Percentiles rank a stretch among this genome's conserved stretches.
Conservation (phyloP, 1,140 invertebrate genomes). For the Drosophila leontia region DNA sequence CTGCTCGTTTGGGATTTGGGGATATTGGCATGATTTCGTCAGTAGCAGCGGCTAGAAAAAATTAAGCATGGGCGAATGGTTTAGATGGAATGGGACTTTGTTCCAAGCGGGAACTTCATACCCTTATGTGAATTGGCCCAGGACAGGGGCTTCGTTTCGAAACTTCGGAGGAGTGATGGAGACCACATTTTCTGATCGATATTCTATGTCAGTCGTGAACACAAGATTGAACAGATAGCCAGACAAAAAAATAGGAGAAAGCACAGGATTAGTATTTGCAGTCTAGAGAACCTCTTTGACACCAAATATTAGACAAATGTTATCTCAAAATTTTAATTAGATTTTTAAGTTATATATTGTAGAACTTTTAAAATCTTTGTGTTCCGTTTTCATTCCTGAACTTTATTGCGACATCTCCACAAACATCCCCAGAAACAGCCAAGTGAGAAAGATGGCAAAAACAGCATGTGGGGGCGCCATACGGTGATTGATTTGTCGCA, state of each 20-base stretch:
- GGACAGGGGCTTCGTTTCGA: background rate
- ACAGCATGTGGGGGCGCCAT: background rate
- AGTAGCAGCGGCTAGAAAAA: slow-evolving; percentile 56
- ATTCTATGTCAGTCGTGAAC: background rate
- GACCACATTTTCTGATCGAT: background rate
- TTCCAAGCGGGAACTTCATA: background rate
- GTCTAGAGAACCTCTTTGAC: too few species aligned
- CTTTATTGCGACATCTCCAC: background rate
- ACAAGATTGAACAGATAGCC: background rate
- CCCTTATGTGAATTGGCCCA: background rate
- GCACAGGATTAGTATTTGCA: background rate
- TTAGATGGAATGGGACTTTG: background rate
- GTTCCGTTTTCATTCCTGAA: background rate
- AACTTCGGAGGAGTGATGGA: background rate
- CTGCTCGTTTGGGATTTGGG: slow-evolving; percentile 35
- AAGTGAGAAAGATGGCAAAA: background rate
- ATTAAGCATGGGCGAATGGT: background rate
- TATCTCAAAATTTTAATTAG: too few species aligned
- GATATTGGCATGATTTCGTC: slow-evolving; percentile 75
- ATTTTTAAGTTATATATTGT: too few species aligned
- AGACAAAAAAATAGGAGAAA: background rate
- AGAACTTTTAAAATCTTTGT: too few species aligned
- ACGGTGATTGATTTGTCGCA: slow-evolving; percentile 60
- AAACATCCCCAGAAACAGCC: too few species aligned
- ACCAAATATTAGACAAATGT: too few species aligned